Percentiles rank a stretch among this genome's conserved stretches.
phyloP scores from a whole-genome alignment of 2,888 invertebrate species.

The Deilephila porcellus region DNA sequence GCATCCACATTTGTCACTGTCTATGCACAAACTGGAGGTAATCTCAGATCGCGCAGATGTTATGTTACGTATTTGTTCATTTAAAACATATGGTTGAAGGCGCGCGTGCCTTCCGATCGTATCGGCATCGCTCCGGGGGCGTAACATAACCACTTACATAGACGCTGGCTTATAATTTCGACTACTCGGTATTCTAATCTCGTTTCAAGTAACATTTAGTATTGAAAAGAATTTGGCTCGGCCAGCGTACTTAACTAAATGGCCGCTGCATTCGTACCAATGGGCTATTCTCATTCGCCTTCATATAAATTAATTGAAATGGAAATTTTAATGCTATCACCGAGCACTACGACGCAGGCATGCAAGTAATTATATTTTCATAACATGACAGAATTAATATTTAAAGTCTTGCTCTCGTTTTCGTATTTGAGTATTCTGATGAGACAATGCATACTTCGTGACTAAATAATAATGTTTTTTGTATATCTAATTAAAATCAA shows the following conservation, averaged over 20 bases:
- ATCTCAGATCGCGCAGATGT: constrained; percentile 67
- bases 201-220: constrained; percentile 48
- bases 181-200: constrained; percentile 71
- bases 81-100: constrained; percentile 62
- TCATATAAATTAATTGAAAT: constrained; percentile 21
- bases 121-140: constrained; percentile 74
- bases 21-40: constrained; percentile 60
- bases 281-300: constrained; percentile 17
- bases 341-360: constrained; percentile 6
- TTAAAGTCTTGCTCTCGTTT: constrained; percentile 10
- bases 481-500: background rate
- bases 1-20: constrained; percentile 43
- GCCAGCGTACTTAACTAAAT: constrained; percentile 35
- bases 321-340: constrained; percentile 13
- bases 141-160: constrained; percentile 82
- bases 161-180: constrained; percentile 78
- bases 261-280: constrained; percentile 26
- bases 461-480: background rate
- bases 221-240: constrained; percentile 48
- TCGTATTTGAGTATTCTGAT: background rate
- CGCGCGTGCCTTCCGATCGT: constrained; percentile 68
- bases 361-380: constrained; percentile 9
- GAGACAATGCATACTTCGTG: background rate
- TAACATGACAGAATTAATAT: background rate
- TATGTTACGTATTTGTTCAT: constrained; percentile 62